Percentiles rank a stretch among this genome's conserved stretches.
These are phyloP conservation scores for Pseudochirops cupreus DNA, from an alignment of 2,797 vertebrate genomes.

Conservation along the genomic window DNA sequence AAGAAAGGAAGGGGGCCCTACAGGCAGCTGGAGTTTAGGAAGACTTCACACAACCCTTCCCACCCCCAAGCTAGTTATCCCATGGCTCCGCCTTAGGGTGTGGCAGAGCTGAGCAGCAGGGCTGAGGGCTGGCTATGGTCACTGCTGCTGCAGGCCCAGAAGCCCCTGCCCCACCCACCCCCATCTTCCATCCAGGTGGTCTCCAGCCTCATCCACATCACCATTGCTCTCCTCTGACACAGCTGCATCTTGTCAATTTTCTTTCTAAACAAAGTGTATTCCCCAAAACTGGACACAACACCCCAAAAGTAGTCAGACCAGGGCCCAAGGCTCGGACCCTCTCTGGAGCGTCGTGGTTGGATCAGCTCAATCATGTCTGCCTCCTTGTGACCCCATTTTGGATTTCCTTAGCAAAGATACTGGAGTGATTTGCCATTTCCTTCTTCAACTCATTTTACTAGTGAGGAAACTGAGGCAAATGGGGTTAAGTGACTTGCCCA, in stretches of 20 bases:
- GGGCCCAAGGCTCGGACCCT: not conserved
- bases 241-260: not conserved
- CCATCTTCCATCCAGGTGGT: not conserved
- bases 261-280: not conserved
- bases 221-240: not conserved
- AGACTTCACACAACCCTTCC: not conserved
- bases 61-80: not conserved
- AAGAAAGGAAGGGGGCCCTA: not conserved
- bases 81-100: not conserved
- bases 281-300: not conserved
- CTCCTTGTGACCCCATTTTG: not conserved
- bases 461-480: not conserved
- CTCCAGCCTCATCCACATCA: not conserved
- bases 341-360: not conserved
- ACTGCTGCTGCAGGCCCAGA: no score
- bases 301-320: not conserved
- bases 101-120: no score
- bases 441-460: not conserved
- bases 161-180: not conserved
- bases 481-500: not conserved
- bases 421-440: not conserved
- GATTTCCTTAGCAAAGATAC: not conserved
- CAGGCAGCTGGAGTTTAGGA: not conserved
- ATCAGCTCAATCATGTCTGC: not conserved
- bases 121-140: no score